Conservation (phyloP, 2,888 invertebrate genomes). For the Dryococelus australis region DNA sequence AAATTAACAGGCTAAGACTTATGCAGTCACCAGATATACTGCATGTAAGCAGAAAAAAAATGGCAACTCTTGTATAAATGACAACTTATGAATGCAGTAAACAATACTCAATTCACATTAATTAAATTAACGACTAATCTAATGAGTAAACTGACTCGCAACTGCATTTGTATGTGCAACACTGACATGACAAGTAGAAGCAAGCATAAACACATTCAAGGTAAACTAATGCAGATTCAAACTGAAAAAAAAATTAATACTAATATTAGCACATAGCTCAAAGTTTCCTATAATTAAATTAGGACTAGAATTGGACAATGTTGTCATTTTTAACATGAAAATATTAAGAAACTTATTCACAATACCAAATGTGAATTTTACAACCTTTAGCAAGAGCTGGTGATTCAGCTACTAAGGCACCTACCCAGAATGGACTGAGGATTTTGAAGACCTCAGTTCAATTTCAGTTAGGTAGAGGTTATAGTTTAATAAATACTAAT, state of each 20-base stretch:
- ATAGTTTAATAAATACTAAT: background rate
- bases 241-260: background rate
- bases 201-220: background rate
- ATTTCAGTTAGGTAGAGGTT: background rate
- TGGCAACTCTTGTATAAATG: background rate
- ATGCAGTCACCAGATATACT: background rate
- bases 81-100: background rate
- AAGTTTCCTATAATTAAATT: background rate
- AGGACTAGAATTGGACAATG: background rate
- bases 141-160: background rate
- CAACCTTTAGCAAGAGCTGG: background rate
- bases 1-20: background rate
- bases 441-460: background rate
- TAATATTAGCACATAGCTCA: background rate
- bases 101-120: background rate
- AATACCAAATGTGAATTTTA: constrained; percentile 7
- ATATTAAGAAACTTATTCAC: background rate
- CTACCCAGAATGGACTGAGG: background rate
- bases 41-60: background rate
- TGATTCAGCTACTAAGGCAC: background rate
- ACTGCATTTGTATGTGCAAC: background rate
- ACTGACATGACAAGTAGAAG: background rate
- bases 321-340: background rate
- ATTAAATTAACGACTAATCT: constrained; percentile 5
- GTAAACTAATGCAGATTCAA: background rate